Evolutionary conservation across 2,888 invertebrate species (phyloP), one percentile per base, ranked within the genome.

Genomic region (Arctia plantaginis): DNA sequence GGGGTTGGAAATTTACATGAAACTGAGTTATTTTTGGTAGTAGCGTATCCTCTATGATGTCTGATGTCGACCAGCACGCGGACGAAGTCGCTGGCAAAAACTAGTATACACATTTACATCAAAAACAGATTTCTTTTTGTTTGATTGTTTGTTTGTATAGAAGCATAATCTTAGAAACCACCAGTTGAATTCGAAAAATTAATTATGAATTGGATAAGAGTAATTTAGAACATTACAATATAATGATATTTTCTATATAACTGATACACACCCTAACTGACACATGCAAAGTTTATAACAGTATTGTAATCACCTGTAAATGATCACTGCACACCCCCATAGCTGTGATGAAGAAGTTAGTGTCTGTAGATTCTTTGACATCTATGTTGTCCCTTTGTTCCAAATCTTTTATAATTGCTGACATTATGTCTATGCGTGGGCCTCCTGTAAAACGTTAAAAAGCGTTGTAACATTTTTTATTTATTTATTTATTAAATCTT

Each of bases 241-340:
- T 20, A n/a, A 55, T 51, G 20, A 20, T 8, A 41, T 23, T 51
- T 23, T 51, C 8, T 0, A 55, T n/a, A n/a, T n/a, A 3, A 55
- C 51, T 23, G 20, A 47, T 20, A 47, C 18, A 44, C 13, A 44
- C 47, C 20, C 47, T 0, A 3, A 51, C 6, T 47, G 12, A 3
- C n/a, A 55, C 51, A 55, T 51, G 1, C 20, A 20, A 20, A 51
- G 10, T 23, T 68, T 51, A 47, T 12, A 30, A 33, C 1, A 23
- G 27, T 12, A 2, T 18, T 39, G 15, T 18, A 20, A 44, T 77
- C 83, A 95, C 95, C 91, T 96, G 96, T 80, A 98, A 94, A 88
- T 97, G 97, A 88, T 97, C 96, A 72, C 97, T 96, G 84, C 98
- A 98, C 1, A 98, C 94, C 74, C 97, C 97, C 98, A 99, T 99